Base-by-base conservation (phyloP, 2,888 invertebrate species). In the Fabriciana adippe region DNA sequence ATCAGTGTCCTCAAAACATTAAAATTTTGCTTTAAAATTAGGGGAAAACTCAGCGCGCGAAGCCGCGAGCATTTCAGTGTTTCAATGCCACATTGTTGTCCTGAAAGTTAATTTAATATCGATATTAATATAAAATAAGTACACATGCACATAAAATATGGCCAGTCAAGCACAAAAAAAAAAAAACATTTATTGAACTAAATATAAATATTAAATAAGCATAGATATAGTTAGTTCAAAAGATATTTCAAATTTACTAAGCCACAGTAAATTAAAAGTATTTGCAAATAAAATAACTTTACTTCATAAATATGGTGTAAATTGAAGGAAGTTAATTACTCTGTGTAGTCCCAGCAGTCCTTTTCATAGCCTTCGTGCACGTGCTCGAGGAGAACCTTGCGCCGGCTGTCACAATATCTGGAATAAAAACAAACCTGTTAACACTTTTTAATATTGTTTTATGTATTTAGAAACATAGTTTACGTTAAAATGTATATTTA, bases 331-430 rank as follows among this genome's bases (percentile, higher is more conserved):
- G 78, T 78, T 67, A 75, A 81, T 94, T 95, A 97, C 94, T 97
- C 97, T 92, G 96, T 97, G 89, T 97, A 98, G 83, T 97, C 97
- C 99, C 99, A 99, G 96, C 97, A 96, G 87, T 99, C 99, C 93
- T 97, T 98, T 89, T 99, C 99, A 88, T 99, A 99, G 73, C 99
- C 99, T 94, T 99, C 99, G 88, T 98, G 97, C 63, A 99, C 99
- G 89, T 99, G 99, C 87, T 98, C 98, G 81, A 99, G 93, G 76
- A 99, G 94, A 75, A 98, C 98, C 93, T 98, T 97, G 79, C 99
- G 95, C 81, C 99, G 95, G 88, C 97, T 97, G 92, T 99, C 99
- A 93, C 99, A 99, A 91, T 99, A 99, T 94, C 99, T 99, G 91
- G 55, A 90, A 86, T 41, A 41, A 41, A 41, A 41, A 35, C 11